Evolutionary conservation across 2,113 vertebrate genomes (phyloP).

Genomic region (Protobothrops mucrosquamatus): DNA sequence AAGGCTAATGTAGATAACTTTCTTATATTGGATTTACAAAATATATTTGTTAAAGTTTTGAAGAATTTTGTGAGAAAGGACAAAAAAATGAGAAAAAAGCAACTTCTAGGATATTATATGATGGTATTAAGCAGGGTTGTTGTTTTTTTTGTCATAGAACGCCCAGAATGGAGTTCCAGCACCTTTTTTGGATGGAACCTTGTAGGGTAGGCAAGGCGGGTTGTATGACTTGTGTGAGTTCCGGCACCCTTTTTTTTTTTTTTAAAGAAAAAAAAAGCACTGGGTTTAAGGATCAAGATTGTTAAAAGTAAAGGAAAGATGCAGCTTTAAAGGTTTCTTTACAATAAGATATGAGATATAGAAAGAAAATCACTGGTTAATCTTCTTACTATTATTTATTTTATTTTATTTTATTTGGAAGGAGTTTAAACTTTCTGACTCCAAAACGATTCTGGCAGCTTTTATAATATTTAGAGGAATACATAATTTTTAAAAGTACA

Average conservation of each 20-base stretch:
- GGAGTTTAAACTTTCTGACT: neutral
- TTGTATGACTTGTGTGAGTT: too few species aligned
- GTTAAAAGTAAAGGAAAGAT: neutral
- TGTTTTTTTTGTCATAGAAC: too few species aligned
- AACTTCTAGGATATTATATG: neutral
- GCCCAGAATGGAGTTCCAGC: too few species aligned
- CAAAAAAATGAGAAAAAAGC: neutral
- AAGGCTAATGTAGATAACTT: neutral
- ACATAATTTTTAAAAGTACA: neutral
- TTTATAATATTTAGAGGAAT: neutral
- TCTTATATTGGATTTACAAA: neutral
- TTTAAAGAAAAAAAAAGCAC: too few species aligned
- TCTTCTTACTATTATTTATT: neutral
- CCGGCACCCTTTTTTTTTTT: too few species aligned
- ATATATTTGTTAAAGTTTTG: neutral
- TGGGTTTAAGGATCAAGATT: neutral
- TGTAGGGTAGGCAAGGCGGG: too few species aligned
- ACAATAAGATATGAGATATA: neutral
- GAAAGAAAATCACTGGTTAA: slow-evolving; percentile 1
- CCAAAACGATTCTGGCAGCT: neutral
- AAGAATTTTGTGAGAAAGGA: neutral
- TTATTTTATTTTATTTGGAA: neutral
- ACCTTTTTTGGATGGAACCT: too few species aligned
- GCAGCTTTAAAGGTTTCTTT: neutral
- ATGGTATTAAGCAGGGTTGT: neutral